Percentiles rank a stretch among this genome's conserved stretches.
Evolutionary conservation across 2,888 invertebrate species (phyloP).

Genomic region (Andrena minutula): DNA sequence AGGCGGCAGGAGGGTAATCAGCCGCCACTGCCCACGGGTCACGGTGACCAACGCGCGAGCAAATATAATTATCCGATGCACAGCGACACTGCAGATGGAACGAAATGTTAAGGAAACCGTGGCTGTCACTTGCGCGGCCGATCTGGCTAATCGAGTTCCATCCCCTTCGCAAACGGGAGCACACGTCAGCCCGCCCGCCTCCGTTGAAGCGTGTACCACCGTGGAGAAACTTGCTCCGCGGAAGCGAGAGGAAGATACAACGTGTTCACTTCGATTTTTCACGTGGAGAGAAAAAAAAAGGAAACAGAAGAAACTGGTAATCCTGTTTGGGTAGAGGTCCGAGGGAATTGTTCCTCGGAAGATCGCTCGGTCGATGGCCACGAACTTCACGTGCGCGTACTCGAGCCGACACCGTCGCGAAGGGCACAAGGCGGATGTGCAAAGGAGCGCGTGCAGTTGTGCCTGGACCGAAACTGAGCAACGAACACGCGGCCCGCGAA

Average conservation of each 20-base stretch:
- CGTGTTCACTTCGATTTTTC: neutral
- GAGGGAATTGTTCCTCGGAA: neutral
- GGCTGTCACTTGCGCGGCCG: conserved; percentile 1
- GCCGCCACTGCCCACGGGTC: neutral
- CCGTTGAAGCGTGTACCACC: neutral
- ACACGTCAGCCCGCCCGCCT: neutral
- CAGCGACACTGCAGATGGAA: neutral
- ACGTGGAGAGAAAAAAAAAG: neutral
- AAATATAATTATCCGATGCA: neutral
- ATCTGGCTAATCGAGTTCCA: neutral
- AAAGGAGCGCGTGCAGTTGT: conserved; percentile 68
- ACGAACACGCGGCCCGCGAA: conserved; percentile 78
- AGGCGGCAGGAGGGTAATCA: conserved; percentile 20
- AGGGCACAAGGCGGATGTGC: conserved; percentile 33
- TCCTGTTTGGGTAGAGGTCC: neutral
- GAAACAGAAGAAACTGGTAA: neutral
- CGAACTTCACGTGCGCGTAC: conserved; percentile 14
- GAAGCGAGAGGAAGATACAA: neutral
- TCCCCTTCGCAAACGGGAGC: neutral
- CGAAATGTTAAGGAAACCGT: neutral
- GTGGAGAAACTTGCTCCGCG: neutral
- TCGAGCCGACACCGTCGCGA: neutral
- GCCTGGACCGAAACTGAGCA: conserved; percentile 81
- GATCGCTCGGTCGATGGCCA: neutral
- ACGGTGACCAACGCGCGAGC: neutral